Conservation (phyloP, 2,888 invertebrate species). For the Cyclophora albipunctata region DNA sequence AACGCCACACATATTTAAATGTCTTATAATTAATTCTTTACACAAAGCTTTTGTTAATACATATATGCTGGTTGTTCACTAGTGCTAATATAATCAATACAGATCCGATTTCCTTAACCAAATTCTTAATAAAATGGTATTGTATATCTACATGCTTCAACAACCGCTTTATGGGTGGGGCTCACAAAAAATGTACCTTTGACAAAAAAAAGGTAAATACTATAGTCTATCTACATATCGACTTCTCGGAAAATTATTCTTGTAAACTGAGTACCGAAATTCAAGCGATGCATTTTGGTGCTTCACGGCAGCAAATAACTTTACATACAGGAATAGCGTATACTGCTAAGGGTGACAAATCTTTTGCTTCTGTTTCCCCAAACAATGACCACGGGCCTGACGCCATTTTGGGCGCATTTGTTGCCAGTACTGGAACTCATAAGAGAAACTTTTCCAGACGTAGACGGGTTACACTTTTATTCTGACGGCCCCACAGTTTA, state of each 20-base stretch:
- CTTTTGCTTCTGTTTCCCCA: not conserved
- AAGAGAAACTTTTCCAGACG: not conserved
- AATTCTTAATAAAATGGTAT: too few relatives aligned
- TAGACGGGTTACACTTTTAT: conserved; percentile 3
- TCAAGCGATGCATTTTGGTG: conserved; percentile 3
- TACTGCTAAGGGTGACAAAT: not conserved
- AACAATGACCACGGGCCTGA: not conserved
- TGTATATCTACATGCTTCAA: too few relatives aligned
- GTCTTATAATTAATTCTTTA: too few relatives aligned
- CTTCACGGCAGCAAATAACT: conserved; percentile 1
- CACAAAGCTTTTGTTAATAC: too few relatives aligned
- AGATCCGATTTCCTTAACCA: too few relatives aligned
- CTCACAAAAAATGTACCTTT: too few relatives aligned
- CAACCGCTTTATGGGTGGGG: too few relatives aligned
- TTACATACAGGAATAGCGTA: conserved; percentile 2
- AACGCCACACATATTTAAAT: too few relatives aligned
- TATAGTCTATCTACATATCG: not conserved
- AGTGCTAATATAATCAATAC: too few relatives aligned
- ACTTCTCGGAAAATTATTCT: conserved; percentile 6
- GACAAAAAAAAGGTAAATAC: too few relatives aligned
- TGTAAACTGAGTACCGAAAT: conserved; percentile 1
- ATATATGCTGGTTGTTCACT: too few relatives aligned
- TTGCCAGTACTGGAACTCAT: not conserved
- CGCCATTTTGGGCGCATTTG: conserved; percentile 3
- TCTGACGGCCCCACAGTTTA: conserved; percentile 4